Conservation (phyloP, 1,140 invertebrate species). For the Zaprionus camerounensis region DNA sequence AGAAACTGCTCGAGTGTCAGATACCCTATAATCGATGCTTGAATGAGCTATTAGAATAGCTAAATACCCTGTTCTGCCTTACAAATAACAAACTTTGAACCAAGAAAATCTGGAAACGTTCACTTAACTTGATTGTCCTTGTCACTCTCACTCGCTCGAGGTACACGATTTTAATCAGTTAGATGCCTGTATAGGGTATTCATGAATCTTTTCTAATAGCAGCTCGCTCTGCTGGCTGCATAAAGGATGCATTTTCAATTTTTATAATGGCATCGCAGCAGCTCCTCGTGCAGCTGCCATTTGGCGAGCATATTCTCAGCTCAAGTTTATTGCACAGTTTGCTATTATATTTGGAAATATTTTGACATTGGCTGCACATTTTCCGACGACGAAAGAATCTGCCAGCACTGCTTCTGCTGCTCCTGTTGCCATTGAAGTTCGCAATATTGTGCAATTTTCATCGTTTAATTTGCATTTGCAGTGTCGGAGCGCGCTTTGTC, state of each 20-base stretch:
- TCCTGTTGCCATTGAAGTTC: too few species aligned
- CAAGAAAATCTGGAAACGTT: too few species aligned
- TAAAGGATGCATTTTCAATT: conserved; percentile 66
- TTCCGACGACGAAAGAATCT: not conserved
- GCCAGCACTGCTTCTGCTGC: not conserved
- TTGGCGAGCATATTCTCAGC: conserved; percentile 27
- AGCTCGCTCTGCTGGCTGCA: conserved; percentile 18
- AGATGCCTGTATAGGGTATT: conserved; percentile 3
- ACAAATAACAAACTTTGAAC: too few species aligned
- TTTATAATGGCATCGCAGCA: conserved; percentile 61
- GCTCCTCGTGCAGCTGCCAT: conserved; percentile 15
- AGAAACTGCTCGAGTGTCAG: not conserved
- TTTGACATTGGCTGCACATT: conserved; percentile 22
- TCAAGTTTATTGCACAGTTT: conserved; percentile 41
- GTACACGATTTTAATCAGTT: not conserved
- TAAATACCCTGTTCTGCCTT: not conserved
- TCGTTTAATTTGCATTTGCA: conserved; percentile 47
- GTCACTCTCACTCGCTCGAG: not conserved
- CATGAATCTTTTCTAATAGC: conserved; percentile 27
- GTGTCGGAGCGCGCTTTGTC: not conserved
- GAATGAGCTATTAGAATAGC: not conserved
- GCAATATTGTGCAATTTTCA: conserved; percentile 40
- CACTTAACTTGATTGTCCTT: not conserved
- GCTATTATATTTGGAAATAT: conserved; percentile 47
- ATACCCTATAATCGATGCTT: not conserved